phyloP scores from a whole-genome alignment of 1,140 invertebrate genomes.

The Alviniconcha marisindica region DNA sequence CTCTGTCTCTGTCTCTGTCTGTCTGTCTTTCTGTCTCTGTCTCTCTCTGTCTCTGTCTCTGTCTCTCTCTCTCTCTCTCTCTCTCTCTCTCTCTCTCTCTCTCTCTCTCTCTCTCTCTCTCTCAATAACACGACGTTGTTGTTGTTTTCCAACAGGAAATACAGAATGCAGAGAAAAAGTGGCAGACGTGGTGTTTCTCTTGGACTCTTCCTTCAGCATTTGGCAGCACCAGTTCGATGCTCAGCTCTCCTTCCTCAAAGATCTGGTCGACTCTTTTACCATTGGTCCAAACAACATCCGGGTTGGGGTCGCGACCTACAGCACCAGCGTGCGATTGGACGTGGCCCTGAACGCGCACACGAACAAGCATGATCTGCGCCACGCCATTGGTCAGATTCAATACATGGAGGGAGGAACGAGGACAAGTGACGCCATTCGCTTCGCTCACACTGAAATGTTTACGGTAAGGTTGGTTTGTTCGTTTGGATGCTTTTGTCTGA shows the following conservation, averaged over 20 bases:
- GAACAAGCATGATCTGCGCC: slow-evolving; percentile 41
- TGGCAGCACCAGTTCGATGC: slow-evolving; percentile 51
- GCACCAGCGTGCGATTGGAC: slow-evolving; percentile 44
- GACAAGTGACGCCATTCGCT: slow-evolving; percentile 53
- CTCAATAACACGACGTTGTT: too few relatives aligned
- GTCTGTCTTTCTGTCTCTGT: too few relatives aligned
- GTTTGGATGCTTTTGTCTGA: too few relatives aligned
- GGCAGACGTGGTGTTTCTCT: slow-evolving; percentile 62
- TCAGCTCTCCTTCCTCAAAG: slow-evolving; percentile 55
- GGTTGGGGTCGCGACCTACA: slow-evolving; percentile 54
- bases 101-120: too few relatives aligned
- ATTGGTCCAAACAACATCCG: slow-evolving; percentile 51
- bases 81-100: too few relatives aligned
- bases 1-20: too few relatives aligned
- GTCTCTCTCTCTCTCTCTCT: too few relatives aligned
- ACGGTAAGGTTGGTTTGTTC: slow-evolving; percentile 7
- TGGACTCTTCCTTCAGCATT: slow-evolving; percentile 64
- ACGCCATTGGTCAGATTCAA: slow-evolving; percentile 48
- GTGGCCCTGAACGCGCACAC: slow-evolving; percentile 46
- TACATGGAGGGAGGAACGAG: slow-evolving; percentile 48
- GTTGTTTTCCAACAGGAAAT: too few relatives aligned
- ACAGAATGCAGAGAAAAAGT: slow-evolving; percentile 51
- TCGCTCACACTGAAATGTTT: slow-evolving; percentile 57
- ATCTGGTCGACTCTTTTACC: slow-evolving; percentile 53
- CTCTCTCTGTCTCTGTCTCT: too few relatives aligned